Conservation (phyloP, 2,888 invertebrate species). For the Blastobasis lacticolella region DNA sequence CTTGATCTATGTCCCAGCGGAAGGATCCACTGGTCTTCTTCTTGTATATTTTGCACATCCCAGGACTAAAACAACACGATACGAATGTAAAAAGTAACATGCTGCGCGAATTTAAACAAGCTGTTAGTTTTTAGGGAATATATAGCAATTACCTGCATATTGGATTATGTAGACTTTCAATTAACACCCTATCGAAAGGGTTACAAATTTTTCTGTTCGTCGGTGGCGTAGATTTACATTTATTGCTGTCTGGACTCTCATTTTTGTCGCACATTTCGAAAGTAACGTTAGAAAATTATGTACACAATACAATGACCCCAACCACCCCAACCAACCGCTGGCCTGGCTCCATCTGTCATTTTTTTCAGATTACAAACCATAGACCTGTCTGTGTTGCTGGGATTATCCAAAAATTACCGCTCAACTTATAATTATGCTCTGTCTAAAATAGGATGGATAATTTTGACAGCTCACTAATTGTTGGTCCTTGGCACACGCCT, state of each 20-base stretch:
- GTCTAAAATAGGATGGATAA: too few species aligned
- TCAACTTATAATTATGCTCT: too few species aligned
- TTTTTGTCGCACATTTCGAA: slow-evolving; percentile 63
- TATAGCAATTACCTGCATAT: slow-evolving; percentile 75
- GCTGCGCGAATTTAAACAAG: too few species aligned
- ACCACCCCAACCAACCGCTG: background rate
- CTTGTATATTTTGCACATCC: slow-evolving; percentile 69
- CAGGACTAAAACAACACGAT: slow-evolving; percentile 38
- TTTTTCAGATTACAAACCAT: too few species aligned
- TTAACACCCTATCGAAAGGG: slow-evolving; percentile 79
- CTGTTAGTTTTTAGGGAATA: too few species aligned
- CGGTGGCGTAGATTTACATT: slow-evolving; percentile 55
- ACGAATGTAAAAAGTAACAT: too few species aligned
- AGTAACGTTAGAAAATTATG: slow-evolving; percentile 36
- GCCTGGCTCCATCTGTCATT: background rate
- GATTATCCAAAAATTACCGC: too few species aligned
- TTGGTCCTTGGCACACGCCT: too few species aligned
- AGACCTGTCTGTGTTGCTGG: too few species aligned
- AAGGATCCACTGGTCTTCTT: slow-evolving; percentile 48
- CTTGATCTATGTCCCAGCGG: slow-evolving; percentile 81
- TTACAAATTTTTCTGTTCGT: slow-evolving; percentile 72
- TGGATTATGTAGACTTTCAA: slow-evolving; percentile 78
- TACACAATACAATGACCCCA: slow-evolving; percentile 21
- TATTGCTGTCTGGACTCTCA: slow-evolving; percentile 37
- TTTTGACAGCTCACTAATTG: too few species aligned